Percentiles rank a stretch among this genome's conserved stretches.
phyloP scores from a whole-genome alignment of 2,797 vertebrate species.

The Poecilia picta region DNA sequence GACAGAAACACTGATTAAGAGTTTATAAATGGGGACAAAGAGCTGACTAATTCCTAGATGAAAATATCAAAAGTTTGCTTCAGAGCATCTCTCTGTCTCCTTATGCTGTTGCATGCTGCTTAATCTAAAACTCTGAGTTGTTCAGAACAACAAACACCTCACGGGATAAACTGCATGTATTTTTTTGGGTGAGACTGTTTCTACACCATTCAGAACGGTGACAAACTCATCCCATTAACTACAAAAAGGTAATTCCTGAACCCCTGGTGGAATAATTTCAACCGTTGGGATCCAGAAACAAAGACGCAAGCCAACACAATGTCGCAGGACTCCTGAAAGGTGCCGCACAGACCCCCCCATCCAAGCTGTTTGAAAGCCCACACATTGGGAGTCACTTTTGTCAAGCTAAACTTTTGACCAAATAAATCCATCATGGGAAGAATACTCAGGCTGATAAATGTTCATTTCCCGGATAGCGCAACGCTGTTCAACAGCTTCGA shows the following conservation, averaged over 20 bases:
- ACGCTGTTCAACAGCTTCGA: slow-evolving; percentile 48
- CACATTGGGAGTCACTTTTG: slow-evolving; percentile 36
- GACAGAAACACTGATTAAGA: neutral
- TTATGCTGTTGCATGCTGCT: slow-evolving; percentile 2
- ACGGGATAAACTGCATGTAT: neutral
- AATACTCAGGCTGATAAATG: slow-evolving; percentile 64
- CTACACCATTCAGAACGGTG: neutral
- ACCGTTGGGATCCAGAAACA: slow-evolving; percentile 7
- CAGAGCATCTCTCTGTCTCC: neutral
- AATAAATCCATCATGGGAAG: slow-evolving; percentile 67
- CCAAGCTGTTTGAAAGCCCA: slow-evolving; percentile 14
- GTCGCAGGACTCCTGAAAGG: slow-evolving; percentile 10
- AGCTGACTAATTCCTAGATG: neutral
- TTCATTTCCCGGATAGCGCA: slow-evolving; percentile 43
- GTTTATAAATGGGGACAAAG: slow-evolving; percentile 20
- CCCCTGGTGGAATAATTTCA: neutral
- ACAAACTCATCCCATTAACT: slow-evolving; percentile 6
- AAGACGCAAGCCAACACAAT: slow-evolving; percentile 14
- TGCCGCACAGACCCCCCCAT: slow-evolving; percentile 2
- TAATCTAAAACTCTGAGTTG: neutral
- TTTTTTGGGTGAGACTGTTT: neutral
- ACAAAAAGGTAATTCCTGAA: slow-evolving; percentile 1
- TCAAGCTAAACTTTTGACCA: slow-evolving; percentile 50
- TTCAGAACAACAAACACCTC: neutral
- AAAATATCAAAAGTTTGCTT: slow-evolving; percentile 12